Evolutionary conservation across 2,113 vertebrate species (phyloP).

Genomic region (Paraplagusia blochii): DNA sequence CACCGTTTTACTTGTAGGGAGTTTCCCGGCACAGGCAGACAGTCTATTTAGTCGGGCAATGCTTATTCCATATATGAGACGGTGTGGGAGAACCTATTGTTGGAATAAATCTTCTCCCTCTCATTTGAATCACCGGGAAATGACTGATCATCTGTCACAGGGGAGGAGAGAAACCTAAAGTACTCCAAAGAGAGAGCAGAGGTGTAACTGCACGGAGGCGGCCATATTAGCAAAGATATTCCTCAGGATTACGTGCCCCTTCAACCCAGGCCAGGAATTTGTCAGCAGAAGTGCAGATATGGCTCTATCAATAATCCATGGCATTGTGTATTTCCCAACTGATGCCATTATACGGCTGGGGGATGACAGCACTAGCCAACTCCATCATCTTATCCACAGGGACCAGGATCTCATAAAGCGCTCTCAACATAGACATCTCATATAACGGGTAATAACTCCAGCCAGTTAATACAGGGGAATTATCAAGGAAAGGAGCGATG

Average conservation of each 20-base stretch:
- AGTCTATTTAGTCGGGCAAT: constrained; percentile 15
- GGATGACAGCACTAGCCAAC: constrained; percentile 85
- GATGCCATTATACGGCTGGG: constrained; percentile 84
- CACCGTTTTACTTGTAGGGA: constrained; percentile 31
- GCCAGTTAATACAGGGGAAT: constrained; percentile 80
- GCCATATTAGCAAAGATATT: constrained; percentile 80
- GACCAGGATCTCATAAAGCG: constrained; percentile 93
- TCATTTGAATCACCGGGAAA: constrained; percentile 57
- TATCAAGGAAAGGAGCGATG: constrained; percentile 74
- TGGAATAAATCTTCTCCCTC: constrained; percentile 65
- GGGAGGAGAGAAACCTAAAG: constrained; percentile 60
- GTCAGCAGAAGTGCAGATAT: constrained; percentile 87
- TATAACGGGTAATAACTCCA: constrained; percentile 89
- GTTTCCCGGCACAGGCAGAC: constrained; percentile 12
- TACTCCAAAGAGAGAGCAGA: constrained; percentile 57
- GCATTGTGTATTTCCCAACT: constrained; percentile 87
- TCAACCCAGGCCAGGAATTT: constrained; percentile 83
- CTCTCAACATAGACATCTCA: constrained; percentile 87
- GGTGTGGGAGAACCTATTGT: constrained; percentile 59
- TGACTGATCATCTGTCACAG: constrained; percentile 53
- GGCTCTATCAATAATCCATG: constrained; percentile 93
- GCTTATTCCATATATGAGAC: constrained; percentile 40
- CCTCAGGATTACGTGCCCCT: constrained; percentile 82
- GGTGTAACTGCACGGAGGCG: constrained; percentile 55
- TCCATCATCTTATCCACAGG: constrained; percentile 86